A percentile compares a stretch with the other conserved stretches of the same genome.
phyloP scores from a whole-genome alignment of 2,888 invertebrate genomes.

The Diploptera punctata region DNA sequence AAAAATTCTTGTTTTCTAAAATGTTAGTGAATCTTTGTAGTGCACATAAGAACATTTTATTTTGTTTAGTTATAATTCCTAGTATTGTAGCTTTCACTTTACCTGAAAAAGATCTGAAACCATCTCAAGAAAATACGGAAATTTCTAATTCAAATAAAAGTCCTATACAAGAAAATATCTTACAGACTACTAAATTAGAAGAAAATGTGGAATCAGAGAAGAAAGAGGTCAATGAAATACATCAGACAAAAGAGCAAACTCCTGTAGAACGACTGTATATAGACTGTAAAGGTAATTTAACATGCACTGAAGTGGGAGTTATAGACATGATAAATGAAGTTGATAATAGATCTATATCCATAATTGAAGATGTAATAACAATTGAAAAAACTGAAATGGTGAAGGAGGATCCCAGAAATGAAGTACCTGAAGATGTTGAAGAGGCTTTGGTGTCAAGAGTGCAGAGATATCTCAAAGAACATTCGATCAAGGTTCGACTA shows the following conservation, averaged over 20 bases:
- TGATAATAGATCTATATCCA: constrained; percentile 55
- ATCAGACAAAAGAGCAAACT: not conserved
- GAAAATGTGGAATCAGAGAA: not conserved
- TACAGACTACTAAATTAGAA: too few species aligned
- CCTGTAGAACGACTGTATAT: not conserved
- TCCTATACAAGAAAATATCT: too few species aligned
- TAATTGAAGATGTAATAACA: constrained; percentile 54
- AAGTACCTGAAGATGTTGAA: not conserved
- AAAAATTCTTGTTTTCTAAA: too few species aligned
- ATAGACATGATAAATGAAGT: constrained; percentile 57
- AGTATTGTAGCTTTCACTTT: too few species aligned
- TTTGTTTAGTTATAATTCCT: too few species aligned
- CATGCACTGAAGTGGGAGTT: constrained; percentile 54
- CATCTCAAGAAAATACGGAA: too few species aligned
- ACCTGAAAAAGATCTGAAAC: too few species aligned
- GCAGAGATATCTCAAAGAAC: constrained; percentile 15
- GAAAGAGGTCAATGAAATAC: not conserved
- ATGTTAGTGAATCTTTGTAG: too few species aligned
- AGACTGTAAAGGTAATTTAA: not conserved
- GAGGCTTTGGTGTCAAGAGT: constrained; percentile 5
- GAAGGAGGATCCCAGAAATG: not conserved
- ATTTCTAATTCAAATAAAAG: too few species aligned
- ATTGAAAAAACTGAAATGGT: constrained; percentile 50
- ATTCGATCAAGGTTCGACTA: constrained; percentile 35
- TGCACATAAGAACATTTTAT: too few species aligned